phyloP scores from a whole-genome alignment of 1,140 invertebrate species.

The Platyura marginata region DNA sequence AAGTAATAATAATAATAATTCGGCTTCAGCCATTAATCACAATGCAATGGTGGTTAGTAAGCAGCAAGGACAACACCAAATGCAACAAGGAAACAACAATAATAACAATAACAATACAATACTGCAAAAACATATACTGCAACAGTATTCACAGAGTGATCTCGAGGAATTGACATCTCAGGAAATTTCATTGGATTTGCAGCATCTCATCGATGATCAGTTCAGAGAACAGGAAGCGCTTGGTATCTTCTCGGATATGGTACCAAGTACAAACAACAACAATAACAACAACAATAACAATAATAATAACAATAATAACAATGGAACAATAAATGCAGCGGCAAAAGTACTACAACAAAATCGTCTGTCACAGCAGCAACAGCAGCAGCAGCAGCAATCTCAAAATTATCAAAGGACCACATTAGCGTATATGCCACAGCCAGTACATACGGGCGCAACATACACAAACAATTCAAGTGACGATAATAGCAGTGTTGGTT shows the following conservation, averaged over 20 bases:
- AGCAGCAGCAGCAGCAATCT: constrained; percentile 19
- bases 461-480: constrained; percentile 33
- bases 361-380: constrained; percentile 16
- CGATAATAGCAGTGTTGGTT: constrained; percentile 20
- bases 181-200: constrained; percentile 74
- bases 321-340: constrained; percentile 20
- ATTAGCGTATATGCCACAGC: constrained; percentile 75
- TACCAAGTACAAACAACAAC: constrained; percentile 34
- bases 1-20: constrained; percentile 18
- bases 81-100: constrained; percentile 20
- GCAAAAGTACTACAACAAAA: constrained; percentile 23
- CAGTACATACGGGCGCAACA: constrained; percentile 62
- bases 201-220: constrained; percentile 77
- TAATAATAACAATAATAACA: constrained; percentile 20
- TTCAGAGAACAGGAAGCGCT: constrained; percentile 51
- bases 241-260: constrained; percentile 61
- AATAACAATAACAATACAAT: constrained; percentile 22
- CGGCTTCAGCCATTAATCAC: constrained; percentile 19
- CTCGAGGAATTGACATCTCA: constrained; percentile 71
- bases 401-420: constrained; percentile 40
- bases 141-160: constrained; percentile 51
- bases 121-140: constrained; percentile 28
- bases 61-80: constrained; percentile 20
- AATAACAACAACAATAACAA: constrained; percentile 18
- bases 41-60: constrained; percentile 13